phyloP scores from a whole-genome alignment of 1,140 invertebrate species.

The Temnothorax nylanderi region DNA sequence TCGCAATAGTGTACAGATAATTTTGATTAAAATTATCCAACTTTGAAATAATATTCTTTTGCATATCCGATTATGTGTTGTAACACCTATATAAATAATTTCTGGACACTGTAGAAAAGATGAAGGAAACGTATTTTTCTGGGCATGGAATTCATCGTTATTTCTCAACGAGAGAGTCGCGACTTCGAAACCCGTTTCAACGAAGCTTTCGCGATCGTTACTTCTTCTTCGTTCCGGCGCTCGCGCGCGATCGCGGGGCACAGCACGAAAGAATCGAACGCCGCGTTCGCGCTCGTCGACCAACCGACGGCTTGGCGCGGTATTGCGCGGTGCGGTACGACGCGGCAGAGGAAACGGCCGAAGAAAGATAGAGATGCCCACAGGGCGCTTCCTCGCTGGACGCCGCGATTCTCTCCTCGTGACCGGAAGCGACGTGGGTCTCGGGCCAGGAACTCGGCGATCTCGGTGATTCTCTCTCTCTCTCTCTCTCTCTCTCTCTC shows the following conservation, averaged over 20 bases:
- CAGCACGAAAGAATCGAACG: conserved; percentile 65
- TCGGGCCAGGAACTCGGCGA: conserved; percentile 82
- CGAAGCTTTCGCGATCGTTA: conserved; percentile 55
- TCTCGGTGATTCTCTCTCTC: conserved; percentile 77
- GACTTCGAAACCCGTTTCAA: conserved; percentile 30
- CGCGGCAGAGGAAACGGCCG: conserved; percentile 53
- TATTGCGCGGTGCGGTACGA: conserved; percentile 33
- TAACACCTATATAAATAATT: not conserved
- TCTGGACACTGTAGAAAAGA: not conserved
- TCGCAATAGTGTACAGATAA: not conserved
- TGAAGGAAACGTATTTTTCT: not conserved
- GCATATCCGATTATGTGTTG: not conserved
- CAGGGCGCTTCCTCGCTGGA: conserved; percentile 66
- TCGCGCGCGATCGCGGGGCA: conserved; percentile 44
- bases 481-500: not conserved
- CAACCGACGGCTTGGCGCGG: conserved; percentile 25
- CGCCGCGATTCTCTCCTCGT: conserved; percentile 76
- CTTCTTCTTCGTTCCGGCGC: conserved; percentile 45
- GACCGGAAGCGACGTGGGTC: conserved; percentile 81
- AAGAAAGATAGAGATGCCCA: conserved; percentile 44
- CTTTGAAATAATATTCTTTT: not conserved
- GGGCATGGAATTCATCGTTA: not conserved
- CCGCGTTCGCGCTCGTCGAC: conserved; percentile 35
- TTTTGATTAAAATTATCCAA: not conserved
- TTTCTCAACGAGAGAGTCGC: conserved; percentile 14